A percentile compares a stretch with the other conserved stretches of the same genome.
phyloP scores from a whole-genome alignment of 2,113 vertebrate species.

The Ochotona curzoniae region DNA sequence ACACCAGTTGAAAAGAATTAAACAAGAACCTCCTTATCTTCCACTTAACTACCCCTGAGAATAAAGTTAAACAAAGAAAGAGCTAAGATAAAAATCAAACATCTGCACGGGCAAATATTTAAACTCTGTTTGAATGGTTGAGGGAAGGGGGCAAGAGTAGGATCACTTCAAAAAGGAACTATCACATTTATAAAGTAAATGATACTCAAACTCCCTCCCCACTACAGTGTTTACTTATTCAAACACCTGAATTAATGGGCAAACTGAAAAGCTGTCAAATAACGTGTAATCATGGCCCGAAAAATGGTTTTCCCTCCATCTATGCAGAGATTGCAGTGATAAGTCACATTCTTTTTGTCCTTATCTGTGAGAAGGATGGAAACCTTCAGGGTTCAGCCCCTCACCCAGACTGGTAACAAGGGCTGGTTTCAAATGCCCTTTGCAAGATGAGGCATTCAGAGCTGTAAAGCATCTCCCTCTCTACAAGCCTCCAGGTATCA shows the following conservation, averaged over 20 bases:
- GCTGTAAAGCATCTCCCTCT: background rate
- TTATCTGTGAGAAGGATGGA: slow-evolving; percentile 78
- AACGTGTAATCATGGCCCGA: slow-evolving; percentile 66
- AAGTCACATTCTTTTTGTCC: slow-evolving; percentile 80
- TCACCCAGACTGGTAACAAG: slow-evolving; percentile 18
- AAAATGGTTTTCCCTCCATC: slow-evolving; percentile 77
- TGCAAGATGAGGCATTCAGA: slow-evolving; percentile 33
- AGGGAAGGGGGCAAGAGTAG: slow-evolving; percentile 51
- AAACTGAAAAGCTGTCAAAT: slow-evolving; percentile 78
- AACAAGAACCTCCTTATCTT: slow-evolving; percentile 84
- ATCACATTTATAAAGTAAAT: slow-evolving; percentile 81
- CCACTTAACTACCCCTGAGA: slow-evolving; percentile 84
- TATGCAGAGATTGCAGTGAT: slow-evolving; percentile 70
- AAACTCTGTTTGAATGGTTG: slow-evolving; percentile 81
- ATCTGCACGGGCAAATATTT: slow-evolving; percentile 87
- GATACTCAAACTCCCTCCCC: slow-evolving; percentile 60
- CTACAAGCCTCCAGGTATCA: background rate
- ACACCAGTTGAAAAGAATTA: slow-evolving; percentile 77
- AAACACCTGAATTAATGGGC: slow-evolving; percentile 79
- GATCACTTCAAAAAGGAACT: slow-evolving; percentile 82
- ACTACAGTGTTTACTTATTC: slow-evolving; percentile 71
- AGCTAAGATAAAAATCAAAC: slow-evolving; percentile 84
- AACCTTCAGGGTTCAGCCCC: slow-evolving; percentile 49
- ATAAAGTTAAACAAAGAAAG: slow-evolving; percentile 86
- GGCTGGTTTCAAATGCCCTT: slow-evolving; percentile 26